These are phyloP conservation scores for Nomada fabriciana DNA, from an alignment of 2,888 invertebrate genomes.

Conservation along the genomic window DNA sequence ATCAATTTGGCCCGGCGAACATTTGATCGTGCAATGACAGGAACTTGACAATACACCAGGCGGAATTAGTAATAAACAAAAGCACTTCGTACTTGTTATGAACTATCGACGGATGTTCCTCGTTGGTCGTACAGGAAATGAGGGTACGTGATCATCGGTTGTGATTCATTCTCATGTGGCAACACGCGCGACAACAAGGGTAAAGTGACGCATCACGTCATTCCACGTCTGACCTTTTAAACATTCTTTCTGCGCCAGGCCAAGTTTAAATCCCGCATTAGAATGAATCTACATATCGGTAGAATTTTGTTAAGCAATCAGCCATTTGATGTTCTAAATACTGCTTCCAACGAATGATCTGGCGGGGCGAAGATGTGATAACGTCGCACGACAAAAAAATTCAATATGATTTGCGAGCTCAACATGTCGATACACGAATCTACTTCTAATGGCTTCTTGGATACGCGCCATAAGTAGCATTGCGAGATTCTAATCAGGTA, in stretches of 20 bases:
- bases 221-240: not conserved
- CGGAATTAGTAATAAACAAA: slow-evolving; percentile 59
- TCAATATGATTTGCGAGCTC: too few relatives aligned
- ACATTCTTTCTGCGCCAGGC: slow-evolving; percentile 7
- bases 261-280: not conserved
- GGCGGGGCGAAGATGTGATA: too few relatives aligned
- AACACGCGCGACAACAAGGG: slow-evolving; percentile 5
- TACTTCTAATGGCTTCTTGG: too few relatives aligned
- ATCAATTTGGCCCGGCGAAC: slow-evolving; percentile 57
- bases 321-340: too few relatives aligned
- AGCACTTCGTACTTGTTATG: slow-evolving; percentile 53
- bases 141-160: slow-evolving; percentile 62
- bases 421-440: too few relatives aligned
- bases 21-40: slow-evolving; percentile 59
- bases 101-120: slow-evolving; percentile 76
- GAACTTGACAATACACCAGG: slow-evolving; percentile 60
- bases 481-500: too few relatives aligned
- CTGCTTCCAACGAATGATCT: too few relatives aligned
- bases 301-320: too few relatives aligned
- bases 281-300: not conserved
- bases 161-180: slow-evolving; percentile 42
- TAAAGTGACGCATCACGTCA: not conserved
- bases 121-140: slow-evolving; percentile 75
- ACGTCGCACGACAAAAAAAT: too few relatives aligned
- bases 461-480: too few relatives aligned